phyloP scores from a whole-genome alignment of 2,888 invertebrate species.

The Cylindroiulus punctatus region DNA sequence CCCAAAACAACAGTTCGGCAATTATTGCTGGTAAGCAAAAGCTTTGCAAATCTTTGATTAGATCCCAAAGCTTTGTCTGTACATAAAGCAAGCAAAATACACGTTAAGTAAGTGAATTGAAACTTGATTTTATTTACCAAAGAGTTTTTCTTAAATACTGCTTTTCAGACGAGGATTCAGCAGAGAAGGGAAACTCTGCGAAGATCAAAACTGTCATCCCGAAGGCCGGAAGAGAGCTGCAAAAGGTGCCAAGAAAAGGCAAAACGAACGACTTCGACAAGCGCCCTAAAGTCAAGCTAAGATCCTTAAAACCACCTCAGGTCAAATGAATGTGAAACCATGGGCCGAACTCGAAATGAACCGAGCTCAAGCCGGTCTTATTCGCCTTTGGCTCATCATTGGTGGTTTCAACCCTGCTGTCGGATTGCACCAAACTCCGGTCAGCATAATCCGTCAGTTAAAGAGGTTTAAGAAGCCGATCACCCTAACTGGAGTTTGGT shows the following conservation, averaged over 20 bases:
- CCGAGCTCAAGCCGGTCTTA: slow-evolving; percentile 27
- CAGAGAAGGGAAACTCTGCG: neutral
- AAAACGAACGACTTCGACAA: neutral
- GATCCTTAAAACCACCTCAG: neutral
- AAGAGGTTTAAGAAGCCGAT: neutral
- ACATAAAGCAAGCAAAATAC: too few species aligned
- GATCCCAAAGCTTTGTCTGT: too few species aligned
- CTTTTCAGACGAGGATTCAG: slow-evolving; percentile 1
- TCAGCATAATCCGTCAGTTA: neutral
- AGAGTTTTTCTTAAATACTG: neutral
- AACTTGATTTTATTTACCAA: neutral
- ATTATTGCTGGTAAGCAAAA: neutral
- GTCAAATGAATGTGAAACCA: neutral
- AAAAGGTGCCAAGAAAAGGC: neutral
- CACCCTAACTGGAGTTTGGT: neutral
- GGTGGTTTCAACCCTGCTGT: neutral
- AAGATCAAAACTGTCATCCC: neutral
- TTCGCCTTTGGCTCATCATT: slow-evolving; percentile 44
- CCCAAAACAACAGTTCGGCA: slow-evolving; percentile 20
- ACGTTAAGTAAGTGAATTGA: too few species aligned
- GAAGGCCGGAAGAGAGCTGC: neutral
- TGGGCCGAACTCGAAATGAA: neutral
- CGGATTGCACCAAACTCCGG: neutral
- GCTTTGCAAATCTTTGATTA: too few species aligned
- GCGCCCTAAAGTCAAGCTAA: neutral